Evolutionary conservation across 2,888 invertebrate genomes (phyloP).

Genomic region (Cosmorhoe ocellata): DNA sequence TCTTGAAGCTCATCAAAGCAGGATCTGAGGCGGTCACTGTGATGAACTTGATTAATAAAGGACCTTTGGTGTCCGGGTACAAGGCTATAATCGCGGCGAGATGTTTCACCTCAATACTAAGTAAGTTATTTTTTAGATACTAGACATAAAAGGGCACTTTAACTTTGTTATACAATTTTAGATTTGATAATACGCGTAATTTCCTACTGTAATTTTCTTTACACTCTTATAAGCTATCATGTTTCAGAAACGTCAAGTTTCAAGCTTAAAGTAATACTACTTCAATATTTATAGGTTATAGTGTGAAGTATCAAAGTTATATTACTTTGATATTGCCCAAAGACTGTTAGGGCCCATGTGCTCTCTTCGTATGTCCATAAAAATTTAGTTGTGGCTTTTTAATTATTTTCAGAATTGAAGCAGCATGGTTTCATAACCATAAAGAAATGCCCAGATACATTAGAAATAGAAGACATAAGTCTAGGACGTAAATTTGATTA

Average conservation of each 20-base stretch:
- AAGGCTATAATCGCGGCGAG: slow-evolving; percentile 53
- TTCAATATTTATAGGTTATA: no score
- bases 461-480: slow-evolving; percentile 55
- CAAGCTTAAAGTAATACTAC: no score
- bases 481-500: slow-evolving; percentile 43
- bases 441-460: slow-evolving; percentile 50
- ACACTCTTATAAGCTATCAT: no score
- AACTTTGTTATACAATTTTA: no score
- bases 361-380: no score
- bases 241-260: no score
- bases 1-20: slow-evolving; percentile 40
- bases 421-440: slow-evolving; percentile 60
- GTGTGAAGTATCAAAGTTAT: no score
- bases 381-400: background rate
- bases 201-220: no score
- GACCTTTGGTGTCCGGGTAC: slow-evolving; percentile 49
- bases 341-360: no score
- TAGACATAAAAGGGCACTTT: no score
- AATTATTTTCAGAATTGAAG: slow-evolving; percentile 59
- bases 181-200: no score
- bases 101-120: slow-evolving; percentile 66
- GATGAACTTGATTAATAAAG: slow-evolving; percentile 42
- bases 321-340: no score
- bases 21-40: slow-evolving; percentile 43
- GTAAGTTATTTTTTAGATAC: slow-evolving; percentile 46